phyloP scores from a whole-genome alignment of 2,113 vertebrate species.

The Psilopogon haemacephalus region DNA sequence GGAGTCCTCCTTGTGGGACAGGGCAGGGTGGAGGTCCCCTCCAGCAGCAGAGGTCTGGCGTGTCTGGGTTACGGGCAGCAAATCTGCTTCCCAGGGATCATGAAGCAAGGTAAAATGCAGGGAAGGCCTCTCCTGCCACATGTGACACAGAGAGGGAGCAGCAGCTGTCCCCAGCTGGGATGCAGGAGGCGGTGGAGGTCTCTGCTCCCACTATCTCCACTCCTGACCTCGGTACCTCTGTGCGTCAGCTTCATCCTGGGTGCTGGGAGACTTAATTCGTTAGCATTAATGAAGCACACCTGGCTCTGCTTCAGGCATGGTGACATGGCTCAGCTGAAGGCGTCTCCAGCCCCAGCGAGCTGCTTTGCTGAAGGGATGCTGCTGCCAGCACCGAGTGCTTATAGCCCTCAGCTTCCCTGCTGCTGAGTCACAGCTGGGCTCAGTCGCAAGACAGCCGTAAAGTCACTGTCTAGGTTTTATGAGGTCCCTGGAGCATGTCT shows the following conservation, averaged over 20 bases:
- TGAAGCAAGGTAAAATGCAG: accelerated
- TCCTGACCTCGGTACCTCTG: background rate
- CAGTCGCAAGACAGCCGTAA: background rate
- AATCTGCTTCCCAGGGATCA: background rate
- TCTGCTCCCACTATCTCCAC: background rate
- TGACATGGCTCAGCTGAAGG: background rate
- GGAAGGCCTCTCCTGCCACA: background rate
- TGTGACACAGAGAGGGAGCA: accelerated
- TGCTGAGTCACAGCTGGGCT: constrained; percentile 27
- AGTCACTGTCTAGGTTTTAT: background rate
- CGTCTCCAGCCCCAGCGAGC: background rate
- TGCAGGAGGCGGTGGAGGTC: background rate
- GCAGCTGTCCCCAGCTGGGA: background rate
- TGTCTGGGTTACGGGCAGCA: background rate
- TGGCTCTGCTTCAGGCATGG: background rate
- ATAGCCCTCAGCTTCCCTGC: background rate
- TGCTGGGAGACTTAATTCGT: background rate
- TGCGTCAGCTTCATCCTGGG: background rate
- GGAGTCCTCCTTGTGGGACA: background rate
- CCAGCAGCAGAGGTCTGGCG: background rate
- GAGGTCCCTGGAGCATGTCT: background rate
- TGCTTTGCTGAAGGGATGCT: accelerated
- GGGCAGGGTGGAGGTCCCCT: background rate
- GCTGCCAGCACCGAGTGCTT: background rate
- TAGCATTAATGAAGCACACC: background rate